Base-by-base conservation (phyloP, 2,113 vertebrate genomes). In the Lagopus leucura region DNA sequence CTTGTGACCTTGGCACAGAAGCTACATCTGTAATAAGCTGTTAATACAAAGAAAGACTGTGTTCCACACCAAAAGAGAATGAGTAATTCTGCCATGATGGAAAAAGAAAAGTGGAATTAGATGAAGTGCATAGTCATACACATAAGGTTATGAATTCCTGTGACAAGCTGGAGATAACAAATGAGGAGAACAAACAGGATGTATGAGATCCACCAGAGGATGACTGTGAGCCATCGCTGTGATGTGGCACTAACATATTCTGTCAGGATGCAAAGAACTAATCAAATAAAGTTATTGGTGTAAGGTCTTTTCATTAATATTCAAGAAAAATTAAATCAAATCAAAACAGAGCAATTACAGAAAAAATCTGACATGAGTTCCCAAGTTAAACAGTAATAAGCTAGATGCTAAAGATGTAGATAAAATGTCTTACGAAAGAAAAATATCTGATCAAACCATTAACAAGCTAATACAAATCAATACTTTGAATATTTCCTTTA, bases 131-230 rank as follows among this genome's bases (percentile, higher is more conserved):
- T 11, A 27, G 52, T 84, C 86, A 90, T 69, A 69, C 43, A 72
- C 13, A 74, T 1, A 61, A 36, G 34, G 88, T 20, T 57, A 83
- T 67, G 52, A 92, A 85, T 72, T 90, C 73, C 70, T 69, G 43
- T 90, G 82, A 86, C 76, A 90, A 90, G 40, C 15, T 90, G 80
- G 86, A 93, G 94, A 90, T 72, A 64, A 95, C 55, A 77, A 55
- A 81, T 11, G 11, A 82, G 58, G 28, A 88, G 55, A 93, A 94
- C 86, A 75, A 95, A 71, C 18, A 86, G n/a, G 65, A 30, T 6
- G 1, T 47, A 67, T 82, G 50, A 77, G 55, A 54, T 64, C 57
- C 72, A 71, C 83, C 76, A 69, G 73, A 64, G 65, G 47, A 93
- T 92, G 92, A 93, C 80, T 81, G 48, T 61, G 90, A 96, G 66